These are phyloP conservation scores for Pherbina coryleti DNA, from an alignment of 2,888 invertebrate genomes.

Conservation along the genomic window DNA sequence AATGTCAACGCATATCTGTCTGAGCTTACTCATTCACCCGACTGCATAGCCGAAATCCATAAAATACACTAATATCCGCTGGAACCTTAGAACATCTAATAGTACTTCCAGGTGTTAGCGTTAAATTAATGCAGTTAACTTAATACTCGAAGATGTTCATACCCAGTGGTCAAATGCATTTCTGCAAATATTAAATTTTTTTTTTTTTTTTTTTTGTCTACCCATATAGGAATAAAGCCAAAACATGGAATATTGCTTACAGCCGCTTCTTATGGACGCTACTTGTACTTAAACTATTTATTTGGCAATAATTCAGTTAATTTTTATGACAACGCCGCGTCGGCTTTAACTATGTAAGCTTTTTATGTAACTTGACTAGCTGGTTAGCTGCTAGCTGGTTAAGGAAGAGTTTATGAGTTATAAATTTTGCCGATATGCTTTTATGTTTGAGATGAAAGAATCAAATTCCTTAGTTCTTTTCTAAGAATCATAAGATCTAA, in stretches of 20 bases:
- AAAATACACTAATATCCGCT: not conserved
- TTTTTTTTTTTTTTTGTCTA: too few species aligned
- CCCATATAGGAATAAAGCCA: not conserved
- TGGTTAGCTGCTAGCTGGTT: not conserved
- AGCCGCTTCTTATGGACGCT: not conserved
- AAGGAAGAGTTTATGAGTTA: not conserved
- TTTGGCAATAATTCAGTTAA: constrained; percentile 61
- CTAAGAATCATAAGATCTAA: too few species aligned
- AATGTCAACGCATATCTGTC: too few species aligned
- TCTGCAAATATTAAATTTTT: too few species aligned
- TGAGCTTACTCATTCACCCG: not conserved
- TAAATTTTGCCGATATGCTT: not conserved
- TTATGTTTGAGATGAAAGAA: too few species aligned
- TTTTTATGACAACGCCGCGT: constrained; percentile 52
- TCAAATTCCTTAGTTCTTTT: too few species aligned
- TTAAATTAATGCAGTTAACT: constrained; percentile 27
- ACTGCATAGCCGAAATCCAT: not conserved
- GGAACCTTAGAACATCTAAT: not conserved
- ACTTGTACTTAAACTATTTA: constrained; percentile 48
- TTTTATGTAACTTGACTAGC: too few species aligned
- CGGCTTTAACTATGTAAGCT: constrained; percentile 17
- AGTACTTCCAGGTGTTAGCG: constrained; percentile 9
- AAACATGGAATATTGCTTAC: not conserved
- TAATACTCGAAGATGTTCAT: constrained; percentile 40
- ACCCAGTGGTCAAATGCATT: not conserved